These are phyloP conservation scores for Orchestes rusci DNA, from an alignment of 2,888 invertebrate species.

Conservation along the genomic window DNA sequence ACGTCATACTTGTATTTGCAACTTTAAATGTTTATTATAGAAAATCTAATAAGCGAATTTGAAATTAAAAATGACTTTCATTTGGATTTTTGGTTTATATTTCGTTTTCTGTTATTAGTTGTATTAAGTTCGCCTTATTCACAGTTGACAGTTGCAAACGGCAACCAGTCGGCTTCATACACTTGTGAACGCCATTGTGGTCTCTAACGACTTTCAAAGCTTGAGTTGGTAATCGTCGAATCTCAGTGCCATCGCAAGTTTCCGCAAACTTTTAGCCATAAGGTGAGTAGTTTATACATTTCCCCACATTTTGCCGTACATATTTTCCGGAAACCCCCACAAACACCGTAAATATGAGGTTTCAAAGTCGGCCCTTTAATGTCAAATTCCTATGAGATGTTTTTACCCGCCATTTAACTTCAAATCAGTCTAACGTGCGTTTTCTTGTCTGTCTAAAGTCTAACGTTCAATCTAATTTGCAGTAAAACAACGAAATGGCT, in stretches of 20 bases:
- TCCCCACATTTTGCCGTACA: constrained; percentile 22
- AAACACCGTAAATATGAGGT: constrained; percentile 46
- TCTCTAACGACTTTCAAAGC: constrained; percentile 66
- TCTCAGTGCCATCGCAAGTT: constrained; percentile 61
- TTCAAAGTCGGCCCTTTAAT: constrained; percentile 53
- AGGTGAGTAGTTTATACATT: constrained; percentile 37
- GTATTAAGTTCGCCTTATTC: constrained; percentile 19
- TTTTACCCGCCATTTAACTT: constrained; percentile 56
- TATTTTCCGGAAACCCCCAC: constrained; percentile 44
- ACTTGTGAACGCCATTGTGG: constrained; percentile 74
- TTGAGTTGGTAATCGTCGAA: constrained; percentile 60
- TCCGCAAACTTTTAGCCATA: constrained; percentile 45
- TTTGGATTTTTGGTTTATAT: constrained; percentile 2
- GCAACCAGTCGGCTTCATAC: constrained; percentile 39
- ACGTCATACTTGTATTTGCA: too few relatives aligned
- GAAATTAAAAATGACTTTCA: constrained; percentile 10
- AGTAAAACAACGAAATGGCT: constrained; percentile 49
- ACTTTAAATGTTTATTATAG: constrained; percentile 7
- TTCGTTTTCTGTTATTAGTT: neutral
- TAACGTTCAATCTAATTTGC: too few relatives aligned
- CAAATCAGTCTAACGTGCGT: too few relatives aligned
- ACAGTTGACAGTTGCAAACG: constrained; percentile 23
- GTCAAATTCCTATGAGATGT: constrained; percentile 64
- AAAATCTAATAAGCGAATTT: constrained; percentile 20
- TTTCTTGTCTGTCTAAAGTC: too few relatives aligned